phyloP scores from a whole-genome alignment of 1,140 invertebrate genomes.

The Epicauta chinensis region DNA sequence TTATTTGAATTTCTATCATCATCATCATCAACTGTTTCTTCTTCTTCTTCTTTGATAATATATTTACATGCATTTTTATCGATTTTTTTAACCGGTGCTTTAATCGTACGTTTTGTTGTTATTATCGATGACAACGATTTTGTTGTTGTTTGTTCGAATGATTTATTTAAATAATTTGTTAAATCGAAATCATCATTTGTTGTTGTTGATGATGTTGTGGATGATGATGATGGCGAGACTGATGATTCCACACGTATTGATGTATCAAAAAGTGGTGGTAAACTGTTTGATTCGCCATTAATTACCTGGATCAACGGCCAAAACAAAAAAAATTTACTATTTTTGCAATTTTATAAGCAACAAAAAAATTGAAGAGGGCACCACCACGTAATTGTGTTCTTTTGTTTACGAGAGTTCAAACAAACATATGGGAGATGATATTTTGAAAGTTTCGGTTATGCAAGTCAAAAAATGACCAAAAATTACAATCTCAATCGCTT shows the following conservation, averaged over 20 bases:
- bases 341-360: too few relatives aligned
- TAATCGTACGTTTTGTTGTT: conserved; percentile 9
- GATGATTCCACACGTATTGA: neutral
- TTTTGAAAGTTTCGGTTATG: too few relatives aligned
- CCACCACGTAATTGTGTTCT: too few relatives aligned
- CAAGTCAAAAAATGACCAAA: too few relatives aligned
- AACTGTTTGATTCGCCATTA: neutral
- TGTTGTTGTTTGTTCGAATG: neutral
- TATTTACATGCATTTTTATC: conserved; percentile 33
- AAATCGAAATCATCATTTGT: conserved; percentile 6
- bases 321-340: too few relatives aligned
- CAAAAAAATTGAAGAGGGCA: too few relatives aligned
- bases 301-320: neutral
- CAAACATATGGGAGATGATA: too few relatives aligned
- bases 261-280: neutral
- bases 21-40: conserved; percentile 20
- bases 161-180: conserved; percentile 6
- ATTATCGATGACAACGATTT: too few relatives aligned
- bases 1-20: conserved; percentile 20
- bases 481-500: too few relatives aligned
- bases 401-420: too few relatives aligned
- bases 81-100: conserved; percentile 33
- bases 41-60: conserved; percentile 26
- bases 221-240: too few relatives aligned
- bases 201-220: too few relatives aligned